These are phyloP conservation scores for Lathamus discolor DNA, from an alignment of 2,113 vertebrate species.

Conservation along the genomic window DNA sequence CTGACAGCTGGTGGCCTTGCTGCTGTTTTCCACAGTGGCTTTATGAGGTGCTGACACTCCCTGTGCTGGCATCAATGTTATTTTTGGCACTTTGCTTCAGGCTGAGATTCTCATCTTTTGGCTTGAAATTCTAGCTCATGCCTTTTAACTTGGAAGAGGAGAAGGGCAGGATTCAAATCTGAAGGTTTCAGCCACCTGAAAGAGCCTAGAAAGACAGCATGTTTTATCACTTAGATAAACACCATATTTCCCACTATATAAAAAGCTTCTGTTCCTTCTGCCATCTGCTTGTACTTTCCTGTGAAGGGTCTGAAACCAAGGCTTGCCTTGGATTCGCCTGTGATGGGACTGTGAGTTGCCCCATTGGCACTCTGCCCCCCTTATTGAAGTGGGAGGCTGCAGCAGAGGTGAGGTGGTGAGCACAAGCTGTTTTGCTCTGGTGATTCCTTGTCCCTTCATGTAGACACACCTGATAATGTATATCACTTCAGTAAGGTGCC, in stretches of 20 bases:
- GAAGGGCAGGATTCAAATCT: background rate
- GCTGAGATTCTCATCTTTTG: constrained; percentile 54
- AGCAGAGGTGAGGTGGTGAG: background rate
- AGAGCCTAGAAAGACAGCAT: constrained; percentile 3
- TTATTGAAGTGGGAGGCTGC: background rate
- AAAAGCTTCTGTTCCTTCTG: constrained; percentile 29
- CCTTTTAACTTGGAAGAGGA: constrained; percentile 37
- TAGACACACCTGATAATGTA: background rate
- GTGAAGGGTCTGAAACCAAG: background rate
- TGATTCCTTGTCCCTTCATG: background rate
- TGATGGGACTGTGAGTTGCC: background rate
- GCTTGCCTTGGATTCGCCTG: background rate
- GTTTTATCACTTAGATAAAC: constrained; percentile 28
- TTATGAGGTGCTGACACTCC: background rate
- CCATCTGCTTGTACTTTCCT: background rate
- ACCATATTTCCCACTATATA: background rate
- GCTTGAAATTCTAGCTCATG: constrained; percentile 28
- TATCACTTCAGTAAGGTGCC: background rate
- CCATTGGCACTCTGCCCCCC: background rate
- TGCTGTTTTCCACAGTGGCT: background rate
- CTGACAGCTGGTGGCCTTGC: background rate
- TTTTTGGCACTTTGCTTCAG: constrained; percentile 45
- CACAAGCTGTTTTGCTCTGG: background rate
- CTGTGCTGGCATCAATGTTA: background rate
- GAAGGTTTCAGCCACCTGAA: constrained; percentile 43